Evolutionary conservation across 2,888 invertebrate species (phyloP).

Genomic region (Drosophila rellima): DNA sequence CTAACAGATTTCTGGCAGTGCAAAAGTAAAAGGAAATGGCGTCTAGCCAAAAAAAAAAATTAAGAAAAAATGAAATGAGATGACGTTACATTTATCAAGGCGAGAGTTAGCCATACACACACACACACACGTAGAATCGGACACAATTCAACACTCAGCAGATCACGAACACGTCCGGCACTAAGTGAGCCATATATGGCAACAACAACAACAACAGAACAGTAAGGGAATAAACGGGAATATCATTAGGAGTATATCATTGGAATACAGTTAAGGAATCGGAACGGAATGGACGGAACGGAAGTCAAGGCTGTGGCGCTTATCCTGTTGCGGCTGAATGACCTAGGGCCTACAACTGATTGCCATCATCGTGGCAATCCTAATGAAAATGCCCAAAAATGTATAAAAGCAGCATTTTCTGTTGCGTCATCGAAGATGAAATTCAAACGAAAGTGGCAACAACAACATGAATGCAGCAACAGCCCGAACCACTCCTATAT

Average conservation of each 20-base stretch:
- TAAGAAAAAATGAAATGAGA: slow-evolving; percentile 1
- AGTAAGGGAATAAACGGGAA: slow-evolving; percentile 31
- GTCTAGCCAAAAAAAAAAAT: slow-evolving; percentile 13
- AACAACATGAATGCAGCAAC: slow-evolving; percentile 3
- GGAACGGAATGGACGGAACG: slow-evolving; percentile 27
- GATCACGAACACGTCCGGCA: slow-evolving; percentile 61
- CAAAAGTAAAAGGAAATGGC: slow-evolving; percentile 14
- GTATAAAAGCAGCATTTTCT: slow-evolving; percentile 51
- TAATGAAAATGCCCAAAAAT: slow-evolving; percentile 74
- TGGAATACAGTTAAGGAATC: slow-evolving; percentile 46
- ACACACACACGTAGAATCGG: slow-evolving; percentile 8
- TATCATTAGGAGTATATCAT: slow-evolving; percentile 56
- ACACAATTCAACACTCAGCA: slow-evolving; percentile 38
- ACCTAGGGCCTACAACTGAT: slow-evolving; percentile 62
- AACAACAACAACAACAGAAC: slow-evolving; percentile 16
- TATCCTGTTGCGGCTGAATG: slow-evolving; percentile 69
- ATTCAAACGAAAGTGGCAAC: slow-evolving; percentile 33
- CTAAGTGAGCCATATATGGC: slow-evolving; percentile 53
- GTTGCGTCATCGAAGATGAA: slow-evolving; percentile 66
- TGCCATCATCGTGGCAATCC: slow-evolving; percentile 64
- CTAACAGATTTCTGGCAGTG: slow-evolving; percentile 27
- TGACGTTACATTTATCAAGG: slow-evolving; percentile 49
- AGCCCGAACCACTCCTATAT: neutral
- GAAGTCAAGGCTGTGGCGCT: slow-evolving; percentile 60
- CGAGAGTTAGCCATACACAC: slow-evolving; percentile 21